These are phyloP conservation scores for Hipposideros armiger DNA, from an alignment of 2,113 vertebrate genomes.

Conservation along the genomic window DNA sequence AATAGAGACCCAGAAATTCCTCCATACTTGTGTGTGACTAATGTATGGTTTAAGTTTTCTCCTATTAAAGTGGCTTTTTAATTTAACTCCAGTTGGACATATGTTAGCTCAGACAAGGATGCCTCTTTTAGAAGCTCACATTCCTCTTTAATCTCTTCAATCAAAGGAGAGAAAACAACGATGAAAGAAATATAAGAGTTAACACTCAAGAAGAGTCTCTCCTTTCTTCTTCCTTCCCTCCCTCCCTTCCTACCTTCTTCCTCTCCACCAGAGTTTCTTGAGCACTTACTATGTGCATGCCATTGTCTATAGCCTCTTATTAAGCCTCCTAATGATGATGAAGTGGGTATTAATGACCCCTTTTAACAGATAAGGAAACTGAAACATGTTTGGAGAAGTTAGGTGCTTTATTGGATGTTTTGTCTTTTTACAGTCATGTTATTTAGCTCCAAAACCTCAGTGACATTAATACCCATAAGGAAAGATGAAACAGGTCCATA, in stretches of 20 bases:
- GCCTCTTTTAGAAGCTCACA: background rate
- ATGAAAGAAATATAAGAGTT: background rate
- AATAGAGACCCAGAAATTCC: background rate
- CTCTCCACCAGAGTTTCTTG: background rate
- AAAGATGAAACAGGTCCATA: slow-evolving; percentile 6
- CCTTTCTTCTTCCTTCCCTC: background rate
- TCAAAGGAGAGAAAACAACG: slow-evolving; percentile 28
- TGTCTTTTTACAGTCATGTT: background rate
- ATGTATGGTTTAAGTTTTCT: slow-evolving; percentile 32
- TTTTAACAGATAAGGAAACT: slow-evolving; percentile 44
- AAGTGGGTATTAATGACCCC: background rate
- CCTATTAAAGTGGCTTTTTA: slow-evolving; percentile 41
- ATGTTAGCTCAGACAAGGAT: slow-evolving; percentile 23
- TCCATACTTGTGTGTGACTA: background rate
- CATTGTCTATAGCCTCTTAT: background rate
- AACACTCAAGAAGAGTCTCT: background rate
- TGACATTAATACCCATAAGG: background rate
- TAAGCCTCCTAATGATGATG: background rate
- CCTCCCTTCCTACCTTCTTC: background rate
- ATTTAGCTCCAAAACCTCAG: slow-evolving; percentile 15
- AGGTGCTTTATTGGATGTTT: background rate
- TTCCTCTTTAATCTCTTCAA: slow-evolving; percentile 21
- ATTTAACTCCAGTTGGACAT: slow-evolving; percentile 37
- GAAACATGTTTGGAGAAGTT: background rate
- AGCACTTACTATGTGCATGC: background rate